These are phyloP conservation scores for Sinodicranocentrus sp. DNA, from an alignment of 2,888 invertebrate genomes.

Conservation along the genomic window DNA sequence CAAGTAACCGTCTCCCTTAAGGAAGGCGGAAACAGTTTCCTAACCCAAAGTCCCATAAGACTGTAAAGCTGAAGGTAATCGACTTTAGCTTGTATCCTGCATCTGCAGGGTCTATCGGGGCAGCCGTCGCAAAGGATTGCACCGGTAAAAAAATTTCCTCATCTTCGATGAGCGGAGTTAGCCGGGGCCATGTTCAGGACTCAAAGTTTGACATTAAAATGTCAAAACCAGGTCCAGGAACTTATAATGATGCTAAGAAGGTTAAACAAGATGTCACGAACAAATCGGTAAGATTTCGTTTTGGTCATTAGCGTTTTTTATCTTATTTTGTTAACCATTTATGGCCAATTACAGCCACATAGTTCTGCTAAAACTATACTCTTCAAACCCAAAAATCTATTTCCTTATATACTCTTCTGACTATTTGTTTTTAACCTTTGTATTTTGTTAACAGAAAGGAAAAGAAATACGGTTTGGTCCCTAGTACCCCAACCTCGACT, in stretches of 20 bases:
- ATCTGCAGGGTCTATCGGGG: constrained; percentile 58
- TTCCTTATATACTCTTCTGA: too few relatives aligned
- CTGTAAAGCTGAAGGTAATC: constrained; percentile 61
- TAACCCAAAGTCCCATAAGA: constrained; percentile 9
- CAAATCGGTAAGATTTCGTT: constrained; percentile 63
- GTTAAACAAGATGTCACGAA: constrained; percentile 67
- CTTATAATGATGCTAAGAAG: constrained; percentile 63
- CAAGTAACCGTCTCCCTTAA: constrained; percentile 18
- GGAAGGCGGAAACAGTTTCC: constrained; percentile 16
- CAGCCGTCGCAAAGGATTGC: constrained; percentile 60
- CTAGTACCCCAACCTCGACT: constrained; percentile 60
- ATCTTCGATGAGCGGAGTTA: constrained; percentile 61
- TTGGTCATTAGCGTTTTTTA: constrained; percentile 5
- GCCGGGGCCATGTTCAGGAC: constrained; percentile 64
- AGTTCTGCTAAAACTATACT: too few relatives aligned
- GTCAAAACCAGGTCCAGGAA: constrained; percentile 66
- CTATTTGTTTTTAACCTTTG: too few relatives aligned
- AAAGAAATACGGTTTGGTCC: constrained; percentile 78
- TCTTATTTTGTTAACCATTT: not conserved
- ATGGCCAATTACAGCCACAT: too few relatives aligned
- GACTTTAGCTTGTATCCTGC: constrained; percentile 56
- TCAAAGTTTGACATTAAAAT: constrained; percentile 66
- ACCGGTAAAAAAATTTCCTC: constrained; percentile 56
- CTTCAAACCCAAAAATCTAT: too few relatives aligned
- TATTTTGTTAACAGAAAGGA: too few relatives aligned